These are phyloP conservation scores for Phenganax subtilis DNA, from an alignment of 92 coral and sea anemone genomes.

Conservation along the genomic window DNA sequence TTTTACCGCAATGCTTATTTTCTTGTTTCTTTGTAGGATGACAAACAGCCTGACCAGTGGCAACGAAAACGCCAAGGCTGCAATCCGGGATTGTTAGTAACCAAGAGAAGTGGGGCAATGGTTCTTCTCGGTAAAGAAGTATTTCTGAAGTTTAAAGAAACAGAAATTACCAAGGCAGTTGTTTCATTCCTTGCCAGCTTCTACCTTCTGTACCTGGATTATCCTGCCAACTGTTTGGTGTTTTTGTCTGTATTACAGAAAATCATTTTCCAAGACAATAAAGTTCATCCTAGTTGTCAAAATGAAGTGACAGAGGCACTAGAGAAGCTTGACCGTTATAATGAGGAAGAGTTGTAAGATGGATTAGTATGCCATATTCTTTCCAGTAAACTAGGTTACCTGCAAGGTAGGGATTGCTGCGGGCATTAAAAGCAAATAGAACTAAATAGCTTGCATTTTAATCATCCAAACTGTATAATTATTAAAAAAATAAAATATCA, in stretches of 20 bases:
- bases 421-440: too few species aligned
- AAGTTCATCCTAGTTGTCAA: not conserved
- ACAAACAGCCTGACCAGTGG: not conserved
- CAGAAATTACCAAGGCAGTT: not conserved
- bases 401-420: too few species aligned
- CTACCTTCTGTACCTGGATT: not conserved
- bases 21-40: not conserved
- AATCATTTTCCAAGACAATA: slow-evolving; percentile 5
- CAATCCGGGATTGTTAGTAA: not conserved
- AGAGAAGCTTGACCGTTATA: not conserved
- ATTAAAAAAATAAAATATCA: too few species aligned
- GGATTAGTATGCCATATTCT: too few species aligned
- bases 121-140: not conserved
- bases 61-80: not conserved
- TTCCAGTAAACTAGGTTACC: too few species aligned
- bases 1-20: too few species aligned
- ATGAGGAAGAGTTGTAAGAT: not conserved
- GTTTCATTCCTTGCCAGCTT: not conserved
- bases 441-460: too few species aligned
- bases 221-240: not conserved
- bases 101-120: not conserved
- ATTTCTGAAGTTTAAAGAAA: not conserved
- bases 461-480: too few species aligned
- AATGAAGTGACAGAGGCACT: not conserved
- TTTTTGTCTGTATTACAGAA: not conserved